phyloP scores from a whole-genome alignment of 2,888 invertebrate species.

The Dimorphilus gyrociliatus region DNA sequence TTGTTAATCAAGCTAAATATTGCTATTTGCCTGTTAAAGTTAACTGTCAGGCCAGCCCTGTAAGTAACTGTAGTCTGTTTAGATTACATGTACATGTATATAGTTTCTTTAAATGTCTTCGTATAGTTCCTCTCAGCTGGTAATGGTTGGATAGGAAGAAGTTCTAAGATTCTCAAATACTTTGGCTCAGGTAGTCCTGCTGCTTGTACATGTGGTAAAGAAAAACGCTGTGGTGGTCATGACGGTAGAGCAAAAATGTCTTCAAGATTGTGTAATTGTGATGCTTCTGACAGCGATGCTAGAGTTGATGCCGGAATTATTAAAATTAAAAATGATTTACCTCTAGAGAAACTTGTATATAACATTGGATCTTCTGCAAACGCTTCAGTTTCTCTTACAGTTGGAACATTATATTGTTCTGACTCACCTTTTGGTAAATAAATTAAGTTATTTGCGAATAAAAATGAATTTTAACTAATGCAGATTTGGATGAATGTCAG shows the following conservation, averaged over 20 bases:
- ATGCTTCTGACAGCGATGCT: constrained; percentile 13
- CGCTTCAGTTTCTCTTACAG: constrained; percentile 11
- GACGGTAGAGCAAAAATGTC: constrained; percentile 8
- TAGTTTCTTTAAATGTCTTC: neutral
- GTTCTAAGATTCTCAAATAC: no score
- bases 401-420: constrained; percentile 20
- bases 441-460: neutral
- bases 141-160: no score
- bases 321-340: constrained; percentile 11
- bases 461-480: constrained; percentile 20
- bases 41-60: constrained; percentile 16
- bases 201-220: constrained; percentile 8
- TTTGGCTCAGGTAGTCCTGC: constrained; percentile 9
- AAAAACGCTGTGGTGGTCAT: constrained; percentile 12
- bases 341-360: constrained; percentile 12
- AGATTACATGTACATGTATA: neutral
- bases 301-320: constrained; percentile 19
- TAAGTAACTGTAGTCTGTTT: constrained; percentile 7
- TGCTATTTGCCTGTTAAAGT: constrained; percentile 15
- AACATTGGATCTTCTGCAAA: constrained; percentile 5
- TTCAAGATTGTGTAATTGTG: constrained; percentile 23
- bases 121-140: neutral
- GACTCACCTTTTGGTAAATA: constrained; percentile 15
- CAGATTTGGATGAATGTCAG: constrained; percentile 73
- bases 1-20: constrained; percentile 14